Percentiles rank a stretch among this genome's conserved stretches.
phyloP scores from a whole-genome alignment of 2,113 vertebrate genomes.

The Centropristis striata region DNA sequence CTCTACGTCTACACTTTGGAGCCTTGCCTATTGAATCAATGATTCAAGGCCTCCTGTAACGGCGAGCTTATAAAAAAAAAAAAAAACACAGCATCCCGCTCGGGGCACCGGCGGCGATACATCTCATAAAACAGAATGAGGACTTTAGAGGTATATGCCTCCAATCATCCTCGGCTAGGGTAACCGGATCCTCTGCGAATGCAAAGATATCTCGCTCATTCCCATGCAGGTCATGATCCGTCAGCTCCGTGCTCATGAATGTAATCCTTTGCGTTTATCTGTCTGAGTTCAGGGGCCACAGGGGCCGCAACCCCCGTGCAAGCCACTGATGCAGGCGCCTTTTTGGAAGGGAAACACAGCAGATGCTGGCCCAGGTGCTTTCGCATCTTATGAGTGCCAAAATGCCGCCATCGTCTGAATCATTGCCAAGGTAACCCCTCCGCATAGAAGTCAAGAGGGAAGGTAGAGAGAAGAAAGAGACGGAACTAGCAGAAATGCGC shows the following conservation, averaged over 20 bases:
- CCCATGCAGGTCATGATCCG: conserved; percentile 20
- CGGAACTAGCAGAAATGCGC: neutral
- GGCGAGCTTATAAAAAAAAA: conserved; percentile 39
- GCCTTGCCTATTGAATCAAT: conserved; percentile 41
- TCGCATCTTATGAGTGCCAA: conserved; percentile 48
- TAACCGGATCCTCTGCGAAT: conserved; percentile 24
- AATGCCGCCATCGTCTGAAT: conserved; percentile 34
- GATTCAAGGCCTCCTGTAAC: conserved; percentile 53
- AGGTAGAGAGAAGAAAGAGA: neutral
- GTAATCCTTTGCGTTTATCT: conserved; percentile 60
- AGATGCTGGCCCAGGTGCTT: conserved; percentile 69
- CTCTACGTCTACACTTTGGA: conserved; percentile 7
- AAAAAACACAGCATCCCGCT: conserved; percentile 38
- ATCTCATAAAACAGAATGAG: conserved; percentile 61
- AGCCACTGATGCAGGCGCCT: neutral
- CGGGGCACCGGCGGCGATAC: conserved; percentile 2
- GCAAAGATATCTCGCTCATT: conserved; percentile 42
- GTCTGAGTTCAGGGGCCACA: conserved; percentile 42
- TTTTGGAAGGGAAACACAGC: conserved; percentile 49
- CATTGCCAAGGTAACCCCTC: conserved; percentile 38
- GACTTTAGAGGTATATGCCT: conserved; percentile 49
- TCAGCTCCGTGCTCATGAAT: conserved; percentile 42
- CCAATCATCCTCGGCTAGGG: conserved; percentile 38
- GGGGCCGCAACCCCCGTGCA: conserved; percentile 13
- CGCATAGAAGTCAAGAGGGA: conserved; percentile 22